Conservation (phyloP, 2,113 vertebrate species). For the Smithornis capensis region DNA sequence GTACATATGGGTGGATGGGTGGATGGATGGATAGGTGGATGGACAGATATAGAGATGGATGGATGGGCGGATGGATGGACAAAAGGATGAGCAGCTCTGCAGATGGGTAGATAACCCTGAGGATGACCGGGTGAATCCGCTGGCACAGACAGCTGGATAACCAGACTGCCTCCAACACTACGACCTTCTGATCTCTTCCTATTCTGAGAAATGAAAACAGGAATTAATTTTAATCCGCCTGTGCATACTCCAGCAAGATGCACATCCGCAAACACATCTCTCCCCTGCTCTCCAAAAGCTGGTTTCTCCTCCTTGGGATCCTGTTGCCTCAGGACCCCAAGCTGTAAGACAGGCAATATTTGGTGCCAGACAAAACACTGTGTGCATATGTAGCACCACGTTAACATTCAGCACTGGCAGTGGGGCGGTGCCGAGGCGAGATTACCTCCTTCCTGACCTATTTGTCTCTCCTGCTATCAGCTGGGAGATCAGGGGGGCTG, state of each 20-base stretch:
- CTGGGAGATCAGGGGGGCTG: background rate
- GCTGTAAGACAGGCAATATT: background rate
- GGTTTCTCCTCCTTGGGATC: background rate
- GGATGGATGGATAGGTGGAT: no score
- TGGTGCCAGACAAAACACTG: background rate
- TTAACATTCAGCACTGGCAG: background rate
- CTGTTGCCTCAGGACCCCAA: background rate
- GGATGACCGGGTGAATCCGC: background rate
- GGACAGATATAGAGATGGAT: fast-evolving
- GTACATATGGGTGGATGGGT: fast-evolving
- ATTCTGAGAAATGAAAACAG: background rate
- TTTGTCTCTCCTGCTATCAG: constrained; percentile 22
- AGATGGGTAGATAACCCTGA: background rate
- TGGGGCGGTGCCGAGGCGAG: background rate
- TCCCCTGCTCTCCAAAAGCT: background rate
- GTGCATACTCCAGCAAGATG: background rate
- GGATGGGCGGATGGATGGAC: fast-evolving
- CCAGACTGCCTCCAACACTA: background rate
- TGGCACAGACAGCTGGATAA: background rate
- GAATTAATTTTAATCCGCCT: background rate
- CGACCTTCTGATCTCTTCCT: background rate
- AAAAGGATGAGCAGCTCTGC: background rate
- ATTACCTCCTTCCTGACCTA: constrained; percentile 5
- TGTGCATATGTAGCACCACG: constrained; percentile 5
- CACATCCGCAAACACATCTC: fast-evolving